A percentile compares a stretch with the other conserved stretches of the same genome.
Evolutionary conservation across 1,140 invertebrate species (phyloP).

Genomic region (Protaetia brevitarsis): DNA sequence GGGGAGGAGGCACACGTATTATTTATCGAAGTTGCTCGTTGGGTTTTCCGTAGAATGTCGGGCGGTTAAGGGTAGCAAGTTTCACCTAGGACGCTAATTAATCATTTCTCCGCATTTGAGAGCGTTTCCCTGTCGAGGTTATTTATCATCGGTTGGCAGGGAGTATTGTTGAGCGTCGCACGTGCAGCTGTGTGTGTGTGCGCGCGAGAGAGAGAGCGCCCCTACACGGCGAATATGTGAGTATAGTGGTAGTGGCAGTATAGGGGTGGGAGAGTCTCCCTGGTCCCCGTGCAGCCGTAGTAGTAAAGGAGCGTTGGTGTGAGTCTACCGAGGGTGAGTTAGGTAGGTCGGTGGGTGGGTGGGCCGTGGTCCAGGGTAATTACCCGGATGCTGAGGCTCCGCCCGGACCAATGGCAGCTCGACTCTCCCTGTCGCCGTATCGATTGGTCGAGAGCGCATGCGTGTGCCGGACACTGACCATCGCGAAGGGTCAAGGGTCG

Average conservation of each 20-base stretch:
- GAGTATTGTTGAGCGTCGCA: constrained; percentile 29
- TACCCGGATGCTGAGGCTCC: constrained; percentile 44
- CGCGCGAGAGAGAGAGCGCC: background rate
- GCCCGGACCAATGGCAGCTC: constrained; percentile 40
- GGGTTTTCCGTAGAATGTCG: constrained; percentile 13
- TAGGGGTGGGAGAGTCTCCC: background rate
- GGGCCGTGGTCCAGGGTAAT: constrained; percentile 45
- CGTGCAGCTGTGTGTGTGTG: background rate
- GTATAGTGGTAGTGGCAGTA: constrained; percentile 2
- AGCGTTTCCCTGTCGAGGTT: constrained; percentile 46
- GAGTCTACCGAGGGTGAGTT: constrained; percentile 11
- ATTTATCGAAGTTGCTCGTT: constrained; percentile 14
- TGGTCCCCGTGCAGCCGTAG: background rate
- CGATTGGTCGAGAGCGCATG: constrained; percentile 34
- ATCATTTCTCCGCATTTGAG: constrained; percentile 47
- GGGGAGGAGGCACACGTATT: background rate
- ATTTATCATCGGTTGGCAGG: constrained; percentile 40
- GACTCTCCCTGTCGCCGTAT: constrained; percentile 30
- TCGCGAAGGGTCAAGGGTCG: constrained; percentile 27
- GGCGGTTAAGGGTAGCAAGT: constrained; percentile 12
- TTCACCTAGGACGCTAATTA: constrained; percentile 42
- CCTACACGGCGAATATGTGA: background rate
- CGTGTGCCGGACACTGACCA: constrained; percentile 40
- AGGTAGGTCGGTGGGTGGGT: constrained; percentile 27
- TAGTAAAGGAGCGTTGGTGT: background rate